A percentile compares a stretch with the other conserved stretches of the same genome.
phyloP scores from a whole-genome alignment of 2,113 vertebrate species.

The Ceratotherium simum region DNA sequence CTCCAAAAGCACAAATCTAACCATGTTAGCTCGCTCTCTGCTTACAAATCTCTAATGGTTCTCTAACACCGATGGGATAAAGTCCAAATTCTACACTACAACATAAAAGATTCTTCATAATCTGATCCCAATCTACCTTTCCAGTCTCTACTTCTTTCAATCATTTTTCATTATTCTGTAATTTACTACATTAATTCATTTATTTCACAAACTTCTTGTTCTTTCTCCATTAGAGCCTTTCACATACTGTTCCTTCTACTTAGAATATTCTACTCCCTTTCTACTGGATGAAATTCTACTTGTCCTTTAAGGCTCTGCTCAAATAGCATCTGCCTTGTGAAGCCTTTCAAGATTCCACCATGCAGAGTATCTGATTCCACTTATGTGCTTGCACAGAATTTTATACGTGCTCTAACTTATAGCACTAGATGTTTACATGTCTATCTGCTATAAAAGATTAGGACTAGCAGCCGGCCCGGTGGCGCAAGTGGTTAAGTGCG shows the following conservation, averaged over 20 bases:
- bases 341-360: conserved; percentile 7
- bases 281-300: background rate
- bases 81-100: conserved; percentile 34
- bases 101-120: conserved; percentile 32
- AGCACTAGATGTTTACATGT: background rate
- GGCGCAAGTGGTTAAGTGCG: too few relatives aligned
- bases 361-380: background rate
- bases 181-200: conserved; percentile 24
- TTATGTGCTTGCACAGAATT: background rate
- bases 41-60: conserved; percentile 27
- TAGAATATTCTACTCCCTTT: background rate
- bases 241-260: background rate
- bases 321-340: background rate
- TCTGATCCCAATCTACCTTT: background rate
- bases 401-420: background rate
- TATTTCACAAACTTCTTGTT: background rate
- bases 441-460: background rate
- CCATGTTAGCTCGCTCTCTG: background rate
- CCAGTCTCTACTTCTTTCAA: background rate
- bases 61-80: background rate
- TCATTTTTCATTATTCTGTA: background rate
- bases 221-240: conserved; percentile 38
- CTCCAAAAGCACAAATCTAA: conserved; percentile 34
- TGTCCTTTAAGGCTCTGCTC: background rate
- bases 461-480: background rate